These are phyloP conservation scores for Syngnathus rostellatus DNA, from an alignment of 2,797 vertebrate species.

Conservation along the genomic window DNA sequence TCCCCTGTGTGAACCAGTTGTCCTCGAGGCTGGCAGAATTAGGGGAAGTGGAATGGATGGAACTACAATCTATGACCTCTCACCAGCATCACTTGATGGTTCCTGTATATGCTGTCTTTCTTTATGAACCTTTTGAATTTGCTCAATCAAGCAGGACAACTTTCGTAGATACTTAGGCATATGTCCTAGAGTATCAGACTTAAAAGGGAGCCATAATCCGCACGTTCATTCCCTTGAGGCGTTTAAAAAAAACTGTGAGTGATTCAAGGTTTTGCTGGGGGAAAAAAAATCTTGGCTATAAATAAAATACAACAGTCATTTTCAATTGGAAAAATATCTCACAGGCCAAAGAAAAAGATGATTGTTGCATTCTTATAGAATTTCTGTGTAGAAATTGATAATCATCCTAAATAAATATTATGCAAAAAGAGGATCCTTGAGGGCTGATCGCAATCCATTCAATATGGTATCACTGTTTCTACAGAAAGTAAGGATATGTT, in stretches of 20 bases:
- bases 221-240: slow-evolving; percentile 23
- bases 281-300: slow-evolving; percentile 21
- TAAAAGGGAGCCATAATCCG: slow-evolving; percentile 23
- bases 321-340: neutral
- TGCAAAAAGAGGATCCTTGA: neutral
- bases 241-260: slow-evolving; percentile 24
- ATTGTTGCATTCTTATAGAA: neutral
- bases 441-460: neutral
- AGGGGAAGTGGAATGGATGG: slow-evolving; percentile 49
- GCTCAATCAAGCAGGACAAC: slow-evolving; percentile 25
- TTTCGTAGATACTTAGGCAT: slow-evolving; percentile 18
- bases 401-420: neutral
- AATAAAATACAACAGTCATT: slow-evolving; percentile 29
- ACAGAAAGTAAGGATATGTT: neutral
- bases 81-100: slow-evolving; percentile 22
- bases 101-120: slow-evolving; percentile 16
- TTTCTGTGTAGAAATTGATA: no score
- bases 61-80: slow-evolving; percentile 31
- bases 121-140: slow-evolving; percentile 35
- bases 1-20: slow-evolving; percentile 38
- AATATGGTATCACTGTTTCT: neutral
- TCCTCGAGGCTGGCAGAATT: slow-evolving; percentile 44
- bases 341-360: slow-evolving; percentile 7
- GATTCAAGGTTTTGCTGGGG: slow-evolving; percentile 12
- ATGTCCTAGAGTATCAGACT: slow-evolving; percentile 22